Base-by-base conservation (phyloP, 1,140 invertebrate species). In the Liolophura sinensis region DNA sequence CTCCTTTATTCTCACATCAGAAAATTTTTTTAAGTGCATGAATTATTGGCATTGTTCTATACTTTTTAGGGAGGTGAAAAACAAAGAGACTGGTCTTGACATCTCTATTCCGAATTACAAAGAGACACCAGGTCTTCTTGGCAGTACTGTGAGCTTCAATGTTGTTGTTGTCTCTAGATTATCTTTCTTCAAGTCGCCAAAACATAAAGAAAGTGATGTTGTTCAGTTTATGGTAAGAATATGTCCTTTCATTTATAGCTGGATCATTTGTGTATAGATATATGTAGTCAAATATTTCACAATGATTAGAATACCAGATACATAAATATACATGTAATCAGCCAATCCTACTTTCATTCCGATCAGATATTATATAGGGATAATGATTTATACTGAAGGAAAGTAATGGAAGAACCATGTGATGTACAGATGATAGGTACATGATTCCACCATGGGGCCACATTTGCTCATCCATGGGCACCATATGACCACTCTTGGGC, bases 171-270 rank as follows among this genome's bases (percentile, higher is more conserved):
- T 79, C 12, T 73, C 79, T 20, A 73, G 68, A 48, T 63, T 79
- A 46, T 27, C 69, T 14, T 73, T 60, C 55, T 81, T 81, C 60
- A 81, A 81, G 62, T 70, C 73, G 1, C 72, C 78, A 20, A 77
- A 78, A 66, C 79, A 81, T 56, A 79, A 76, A 59, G 72, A 78
- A 49, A 68, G 71, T 14, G 79, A 81, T 65, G 70, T 75, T 62
- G 79, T 81, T 14, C 79, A 81, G 61, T 79, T 77, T 60, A 77
- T 72, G 61, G 79, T 79, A 62, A 70, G 76, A 70, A 54, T 31
- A 15, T 52, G 11, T 24, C 1, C n/a, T n/a, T 61, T 49, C 47
- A 18, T 47, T 46, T 58, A n/a, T 47, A n/a, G n/a, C n/a, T n/a
- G n/a, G n/a, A n/a, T n/a, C n/a, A n/a, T n/a, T n/a, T n/a, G n/a